Base-by-base conservation (phyloP, 2,888 invertebrate genomes). In the Molanna angustata region DNA sequence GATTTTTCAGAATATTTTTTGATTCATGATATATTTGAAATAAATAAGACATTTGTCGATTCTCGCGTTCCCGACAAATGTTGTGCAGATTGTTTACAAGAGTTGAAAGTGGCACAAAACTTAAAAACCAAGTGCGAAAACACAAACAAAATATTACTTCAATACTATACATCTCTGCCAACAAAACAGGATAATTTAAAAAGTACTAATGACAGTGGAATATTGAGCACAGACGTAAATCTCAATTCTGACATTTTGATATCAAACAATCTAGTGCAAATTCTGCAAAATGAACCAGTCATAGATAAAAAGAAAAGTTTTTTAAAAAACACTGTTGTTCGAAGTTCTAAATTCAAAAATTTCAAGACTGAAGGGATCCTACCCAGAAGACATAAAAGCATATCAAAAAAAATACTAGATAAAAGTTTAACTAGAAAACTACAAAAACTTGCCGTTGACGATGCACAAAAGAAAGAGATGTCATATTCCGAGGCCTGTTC, bases 91-190 rank as follows among this genome's bases (percentile, higher is more conserved):
- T 47, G 47, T 16, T 37, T 22, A n/a, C 17, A 37, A 17, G 37
- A 47, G 16, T 17, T 47, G 6, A 47, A 47, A 47, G 22, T 27
- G 6, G 33, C 16, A 22, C 21, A 47, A 4, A 14, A 47, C 3
- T 47, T 47, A 21, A 47, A 47, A 22, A 2, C 22, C 4, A 35
- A 47, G 21, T 47, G 47, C 16, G 47, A 47, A 4, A 20, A 11
- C n/a, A 21, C 47, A 1, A 47, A 37, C 9, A 16, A 47, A 16
- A 47, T 22, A 1, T 17, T 47, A 17, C 19, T 47, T 0, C 17
- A 47, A 21, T 47, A 16, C 16, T 47, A 22, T 27, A 7, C 27
- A 7, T 7, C 6, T 27, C 27, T 27, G 27, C 6, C 4, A 27
- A 4, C 4, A 11, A 27, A 27, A 27, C 4, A 7, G 11, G 11